Evolutionary conservation across 2,113 vertebrate species (phyloP).

Genomic region (Lichenostomus cassidix): DNA sequence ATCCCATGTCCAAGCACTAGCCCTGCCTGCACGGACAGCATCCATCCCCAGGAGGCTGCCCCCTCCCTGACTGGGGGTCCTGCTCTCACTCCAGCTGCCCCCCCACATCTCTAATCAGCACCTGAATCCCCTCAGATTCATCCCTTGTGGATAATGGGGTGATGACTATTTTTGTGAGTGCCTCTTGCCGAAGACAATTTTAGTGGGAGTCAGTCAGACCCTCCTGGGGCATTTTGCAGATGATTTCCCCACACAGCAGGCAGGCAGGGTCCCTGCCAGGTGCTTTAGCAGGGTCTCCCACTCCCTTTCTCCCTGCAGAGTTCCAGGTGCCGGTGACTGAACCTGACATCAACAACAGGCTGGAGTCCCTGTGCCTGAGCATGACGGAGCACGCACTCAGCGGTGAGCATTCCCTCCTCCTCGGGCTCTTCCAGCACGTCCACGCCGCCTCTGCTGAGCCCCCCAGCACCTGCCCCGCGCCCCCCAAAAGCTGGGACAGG

Average conservation of each 20-base stretch:
- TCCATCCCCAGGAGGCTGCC: background rate
- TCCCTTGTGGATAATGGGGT: accelerated
- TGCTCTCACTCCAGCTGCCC: background rate
- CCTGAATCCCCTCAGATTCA: background rate
- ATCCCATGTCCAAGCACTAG: background rate
- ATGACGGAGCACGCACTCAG: constrained; percentile 98
- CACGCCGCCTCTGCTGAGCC: background rate
- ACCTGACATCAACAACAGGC: constrained; percentile 98
- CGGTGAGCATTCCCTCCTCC: constrained; percentile 76
- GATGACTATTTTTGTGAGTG: accelerated
- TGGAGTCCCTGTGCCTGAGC: constrained; percentile 98
- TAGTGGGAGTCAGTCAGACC: background rate
- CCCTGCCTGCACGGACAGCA: background rate
- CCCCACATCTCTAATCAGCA: accelerated
- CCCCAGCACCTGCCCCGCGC: background rate
- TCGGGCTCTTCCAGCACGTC: constrained; percentile 28
- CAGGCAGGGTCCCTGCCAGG: too few relatives aligned
- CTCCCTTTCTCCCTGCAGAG: constrained; percentile 76
- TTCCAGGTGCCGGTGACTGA: constrained; percentile 93
- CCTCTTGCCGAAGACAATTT: background rate
- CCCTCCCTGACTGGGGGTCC: background rate
- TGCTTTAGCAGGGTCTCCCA: background rate
- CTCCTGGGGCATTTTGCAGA: background rate
- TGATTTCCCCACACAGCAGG: background rate
- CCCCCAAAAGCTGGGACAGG: constrained; percentile 59